Conservation (phyloP, 2,797 vertebrate genomes). For the Oreochromis mossambicus region DNA sequence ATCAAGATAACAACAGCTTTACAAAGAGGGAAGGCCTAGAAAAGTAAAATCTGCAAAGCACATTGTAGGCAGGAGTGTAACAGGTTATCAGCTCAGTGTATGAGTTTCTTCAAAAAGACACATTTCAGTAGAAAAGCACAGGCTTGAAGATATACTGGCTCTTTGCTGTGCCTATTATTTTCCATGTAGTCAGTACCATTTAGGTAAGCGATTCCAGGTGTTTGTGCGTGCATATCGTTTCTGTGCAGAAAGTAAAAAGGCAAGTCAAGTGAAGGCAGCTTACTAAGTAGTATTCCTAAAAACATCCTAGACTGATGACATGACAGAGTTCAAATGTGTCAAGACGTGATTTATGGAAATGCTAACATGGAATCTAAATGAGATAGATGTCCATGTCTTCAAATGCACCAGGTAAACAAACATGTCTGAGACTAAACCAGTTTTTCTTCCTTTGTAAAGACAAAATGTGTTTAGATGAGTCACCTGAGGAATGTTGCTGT, state of each 20-base stretch:
- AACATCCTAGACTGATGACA: not conserved
- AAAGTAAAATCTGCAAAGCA: slow-evolving; percentile 68
- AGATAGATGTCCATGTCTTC: slow-evolving; percentile 23
- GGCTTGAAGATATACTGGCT: slow-evolving; percentile 49
- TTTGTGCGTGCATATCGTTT: slow-evolving; percentile 48
- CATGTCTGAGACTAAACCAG: slow-evolving; percentile 46
- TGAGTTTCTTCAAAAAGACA: slow-evolving; percentile 47
- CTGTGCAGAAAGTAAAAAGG: slow-evolving; percentile 48
- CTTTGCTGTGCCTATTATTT: slow-evolving; percentile 26
- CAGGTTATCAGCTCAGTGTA: slow-evolving; percentile 44
- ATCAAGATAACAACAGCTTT: slow-evolving; percentile 83
- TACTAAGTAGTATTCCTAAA: slow-evolving; percentile 14
- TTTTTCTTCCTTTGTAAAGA: slow-evolving; percentile 22
- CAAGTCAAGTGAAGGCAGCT: slow-evolving; percentile 57
- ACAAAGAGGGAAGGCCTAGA: slow-evolving; percentile 78
- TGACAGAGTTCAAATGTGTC: slow-evolving; percentile 6
- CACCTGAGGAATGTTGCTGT: slow-evolving; percentile 63
- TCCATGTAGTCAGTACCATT: slow-evolving; percentile 14
- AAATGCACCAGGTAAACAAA: slow-evolving; percentile 36
- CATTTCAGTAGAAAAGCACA: slow-evolving; percentile 61
- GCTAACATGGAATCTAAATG: not conserved
- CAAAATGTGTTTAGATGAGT: slow-evolving; percentile 53
- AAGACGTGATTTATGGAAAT: not conserved
- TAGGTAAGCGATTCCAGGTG: slow-evolving; percentile 21
- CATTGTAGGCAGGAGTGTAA: slow-evolving; percentile 48